phyloP scores from a whole-genome alignment of 2,797 vertebrate species.

The Alcedo quadribrachys region DNA sequence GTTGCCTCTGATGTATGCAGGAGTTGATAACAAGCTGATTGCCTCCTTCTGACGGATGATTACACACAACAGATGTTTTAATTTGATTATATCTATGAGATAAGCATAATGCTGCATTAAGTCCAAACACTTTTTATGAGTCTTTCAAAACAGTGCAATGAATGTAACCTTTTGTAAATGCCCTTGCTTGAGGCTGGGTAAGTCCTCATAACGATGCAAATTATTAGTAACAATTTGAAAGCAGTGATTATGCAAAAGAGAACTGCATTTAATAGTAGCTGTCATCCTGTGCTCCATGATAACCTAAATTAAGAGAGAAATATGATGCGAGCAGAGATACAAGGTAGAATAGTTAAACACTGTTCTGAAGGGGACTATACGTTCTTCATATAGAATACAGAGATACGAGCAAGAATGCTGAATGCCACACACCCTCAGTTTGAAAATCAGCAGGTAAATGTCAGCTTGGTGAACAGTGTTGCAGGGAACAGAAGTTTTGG shows the following conservation, averaged over 20 bases:
- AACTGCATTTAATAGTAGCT: neutral
- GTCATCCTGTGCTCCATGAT: neutral
- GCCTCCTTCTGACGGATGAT: conserved; percentile 35
- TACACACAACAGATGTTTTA: conserved; percentile 64
- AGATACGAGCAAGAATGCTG: neutral
- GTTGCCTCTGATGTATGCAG: conserved; percentile 27
- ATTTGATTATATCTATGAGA: conserved; percentile 64
- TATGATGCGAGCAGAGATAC: neutral
- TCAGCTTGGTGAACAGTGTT: neutral
- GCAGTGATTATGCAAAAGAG: neutral
- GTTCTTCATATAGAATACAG: neutral
- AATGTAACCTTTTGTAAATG: conserved; percentile 46
- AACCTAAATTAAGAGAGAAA: neutral
- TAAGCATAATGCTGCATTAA: conserved; percentile 35
- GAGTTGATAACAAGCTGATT: conserved; percentile 55
- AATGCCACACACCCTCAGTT: neutral
- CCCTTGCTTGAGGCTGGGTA: neutral
- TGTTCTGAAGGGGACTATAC: neutral
- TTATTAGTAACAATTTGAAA: conserved; percentile 32
- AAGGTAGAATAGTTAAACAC: neutral
- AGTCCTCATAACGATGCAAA: neutral
- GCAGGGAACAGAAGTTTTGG: neutral
- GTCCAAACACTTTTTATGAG: conserved; percentile 24
- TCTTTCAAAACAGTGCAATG: conserved; percentile 15
- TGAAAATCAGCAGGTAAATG: conserved; percentile 12